phyloP scores from a whole-genome alignment of 1,140 invertebrate species.

The Caenorhabditis elegans region DNA sequence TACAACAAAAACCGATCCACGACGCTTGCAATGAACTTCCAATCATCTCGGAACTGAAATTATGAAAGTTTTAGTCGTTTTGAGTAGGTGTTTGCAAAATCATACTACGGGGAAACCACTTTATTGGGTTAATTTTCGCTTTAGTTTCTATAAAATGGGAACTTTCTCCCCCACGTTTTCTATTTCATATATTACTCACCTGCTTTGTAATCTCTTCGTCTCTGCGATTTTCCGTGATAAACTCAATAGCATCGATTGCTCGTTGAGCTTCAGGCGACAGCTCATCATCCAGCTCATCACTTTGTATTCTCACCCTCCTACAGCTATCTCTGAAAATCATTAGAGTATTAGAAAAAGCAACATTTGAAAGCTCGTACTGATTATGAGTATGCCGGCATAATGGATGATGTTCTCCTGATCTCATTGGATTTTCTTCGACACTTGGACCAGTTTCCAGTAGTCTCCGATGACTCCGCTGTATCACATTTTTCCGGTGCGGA shows the following conservation, averaged over 20 bases:
- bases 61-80: not conserved
- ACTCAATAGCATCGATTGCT: constrained; percentile 45
- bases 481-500: constrained; percentile 28
- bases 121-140: too few species aligned
- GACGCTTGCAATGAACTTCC: constrained; percentile 39
- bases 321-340: constrained; percentile 14
- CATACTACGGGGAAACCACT: too few species aligned
- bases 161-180: not conserved
- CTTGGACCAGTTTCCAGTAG: not conserved
- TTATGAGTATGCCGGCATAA: not conserved
- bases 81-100: too few species aligned
- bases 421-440: constrained; percentile 23
- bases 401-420: constrained; percentile 30
- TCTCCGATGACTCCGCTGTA: constrained; percentile 9
- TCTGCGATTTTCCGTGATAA: constrained; percentile 39
- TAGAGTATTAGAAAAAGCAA: not conserved
- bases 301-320: not conserved
- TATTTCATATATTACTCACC: not conserved
- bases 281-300: constrained; percentile 21
- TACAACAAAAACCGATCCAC: constrained; percentile 40
- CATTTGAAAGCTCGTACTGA: not conserved
- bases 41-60: constrained; percentile 39
- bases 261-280: constrained; percentile 38
- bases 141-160: too few species aligned
- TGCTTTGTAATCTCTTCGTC: constrained; percentile 42